phyloP scores from a whole-genome alignment of 2,888 invertebrate species.

The Melieria crassipennis region DNA sequence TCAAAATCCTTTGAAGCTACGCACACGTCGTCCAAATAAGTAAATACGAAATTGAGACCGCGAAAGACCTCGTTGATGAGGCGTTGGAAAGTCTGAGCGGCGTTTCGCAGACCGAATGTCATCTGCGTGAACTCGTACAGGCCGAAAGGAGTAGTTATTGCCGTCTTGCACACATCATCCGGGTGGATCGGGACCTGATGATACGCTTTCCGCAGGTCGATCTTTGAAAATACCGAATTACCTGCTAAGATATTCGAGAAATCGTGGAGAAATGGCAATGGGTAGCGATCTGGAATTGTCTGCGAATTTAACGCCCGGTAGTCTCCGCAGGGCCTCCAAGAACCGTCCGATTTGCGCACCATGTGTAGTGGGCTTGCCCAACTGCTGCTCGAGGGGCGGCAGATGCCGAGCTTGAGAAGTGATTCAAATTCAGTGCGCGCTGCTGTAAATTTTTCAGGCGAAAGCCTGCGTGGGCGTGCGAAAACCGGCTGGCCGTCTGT shows the following conservation, averaged over 20 bases:
- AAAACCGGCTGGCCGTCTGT: background rate
- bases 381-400: too few relatives aligned
- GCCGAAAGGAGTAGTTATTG: conserved; percentile 5
- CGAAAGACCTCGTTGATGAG: conserved; percentile 33
- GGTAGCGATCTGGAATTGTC: conserved; percentile 27
- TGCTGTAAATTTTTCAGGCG: conserved; percentile 43
- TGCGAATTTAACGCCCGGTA: conserved; percentile 28
- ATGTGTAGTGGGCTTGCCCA: conserved; percentile 47
- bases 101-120: conserved; percentile 18
- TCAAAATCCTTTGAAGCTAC: too few relatives aligned
- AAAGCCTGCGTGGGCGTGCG: conserved; percentile 43
- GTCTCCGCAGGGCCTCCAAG: conserved; percentile 41
- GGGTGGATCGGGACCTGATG: conserved; percentile 27
- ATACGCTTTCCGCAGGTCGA: conserved; percentile 30
- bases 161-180: conserved; percentile 28
- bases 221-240: conserved; percentile 26
- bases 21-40: conserved; percentile 33
- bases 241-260: conserved; percentile 20
- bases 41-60: conserved; percentile 28
- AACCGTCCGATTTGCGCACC: conserved; percentile 41
- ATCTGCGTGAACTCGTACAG: too few relatives aligned
- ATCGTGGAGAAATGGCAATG: conserved; percentile 9
- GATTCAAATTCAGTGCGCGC: conserved; percentile 9
- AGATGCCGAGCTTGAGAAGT: too few relatives aligned
- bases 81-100: conserved; percentile 40